Evolutionary conservation across 2,113 vertebrate genomes (phyloP).

Genomic region (Synodontis membranacea): DNA sequence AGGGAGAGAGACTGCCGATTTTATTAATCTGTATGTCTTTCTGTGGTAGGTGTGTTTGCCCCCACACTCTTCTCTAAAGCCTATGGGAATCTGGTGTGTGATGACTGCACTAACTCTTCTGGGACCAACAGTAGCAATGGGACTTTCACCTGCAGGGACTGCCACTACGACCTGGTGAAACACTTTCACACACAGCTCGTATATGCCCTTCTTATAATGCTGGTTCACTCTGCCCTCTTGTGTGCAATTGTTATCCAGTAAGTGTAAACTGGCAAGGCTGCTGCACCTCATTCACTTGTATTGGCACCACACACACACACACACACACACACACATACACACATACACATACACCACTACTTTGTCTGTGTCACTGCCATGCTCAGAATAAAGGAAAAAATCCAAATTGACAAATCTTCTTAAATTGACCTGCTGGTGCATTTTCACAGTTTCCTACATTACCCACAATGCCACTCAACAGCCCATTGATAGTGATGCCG

Average conservation of each 20-base stretch:
- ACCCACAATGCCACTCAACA: not conserved
- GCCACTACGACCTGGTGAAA: slow-evolving; percentile 83
- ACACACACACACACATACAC: no score
- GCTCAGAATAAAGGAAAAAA: not conserved
- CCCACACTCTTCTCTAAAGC: slow-evolving; percentile 88
- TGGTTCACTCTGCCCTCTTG: not conserved
- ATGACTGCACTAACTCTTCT: slow-evolving; percentile 76
- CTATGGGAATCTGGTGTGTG: slow-evolving; percentile 83
- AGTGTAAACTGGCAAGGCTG: not conserved
- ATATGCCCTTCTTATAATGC: not conserved
- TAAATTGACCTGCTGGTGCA: not conserved
- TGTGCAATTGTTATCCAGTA: not conserved
- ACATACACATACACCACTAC: no score
- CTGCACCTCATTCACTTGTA: not conserved
- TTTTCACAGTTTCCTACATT: not conserved
- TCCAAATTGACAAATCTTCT: not conserved
- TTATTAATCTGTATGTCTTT: not conserved
- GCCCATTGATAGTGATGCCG: not conserved
- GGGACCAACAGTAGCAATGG: slow-evolving; percentile 68
- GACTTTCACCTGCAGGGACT: slow-evolving; percentile 79
- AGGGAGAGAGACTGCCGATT: no score
- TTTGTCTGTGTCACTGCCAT: no score
- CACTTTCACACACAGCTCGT: not conserved
- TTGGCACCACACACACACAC: not conserved
- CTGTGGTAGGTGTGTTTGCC: slow-evolving; percentile 81